Evolutionary conservation across 2,113 vertebrate genomes (phyloP).

Genomic region (Sisor rabdophorus): DNA sequence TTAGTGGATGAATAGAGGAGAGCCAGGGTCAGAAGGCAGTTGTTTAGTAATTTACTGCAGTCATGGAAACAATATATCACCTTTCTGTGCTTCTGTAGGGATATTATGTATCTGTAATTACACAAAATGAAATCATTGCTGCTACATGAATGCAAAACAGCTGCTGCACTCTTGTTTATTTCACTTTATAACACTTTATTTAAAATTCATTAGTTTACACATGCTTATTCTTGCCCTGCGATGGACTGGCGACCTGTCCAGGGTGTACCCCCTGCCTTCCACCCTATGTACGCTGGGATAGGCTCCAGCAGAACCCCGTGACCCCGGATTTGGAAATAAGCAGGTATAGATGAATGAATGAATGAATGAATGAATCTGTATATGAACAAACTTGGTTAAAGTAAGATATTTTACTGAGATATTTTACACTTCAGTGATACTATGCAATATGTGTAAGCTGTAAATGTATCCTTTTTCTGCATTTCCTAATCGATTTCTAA

Average conservation of each 20-base stretch:
- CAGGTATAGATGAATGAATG: too few relatives aligned
- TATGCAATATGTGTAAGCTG: conserved; percentile 10
- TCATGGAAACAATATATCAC: conserved; percentile 1
- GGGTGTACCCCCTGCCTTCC: too few relatives aligned
- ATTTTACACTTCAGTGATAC: not conserved
- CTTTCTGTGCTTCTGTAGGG: not conserved
- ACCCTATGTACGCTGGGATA: too few relatives aligned
- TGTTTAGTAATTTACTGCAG: conserved; percentile 17
- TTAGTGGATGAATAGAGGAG: conserved; percentile 36
- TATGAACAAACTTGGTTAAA: not conserved
- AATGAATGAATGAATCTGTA: too few relatives aligned
- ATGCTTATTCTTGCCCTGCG: not conserved
- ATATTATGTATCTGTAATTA: conserved; percentile 19
- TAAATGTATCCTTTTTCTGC: conserved; percentile 8
- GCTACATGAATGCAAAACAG: not conserved
- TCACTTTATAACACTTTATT: not conserved
- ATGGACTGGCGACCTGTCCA: too few relatives aligned
- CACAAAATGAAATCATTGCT: conserved; percentile 18
- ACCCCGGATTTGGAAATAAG: too few relatives aligned
- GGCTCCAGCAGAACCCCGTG: too few relatives aligned
- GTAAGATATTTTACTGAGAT: not conserved
- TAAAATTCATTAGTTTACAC: not conserved
- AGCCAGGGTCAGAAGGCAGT: conserved; percentile 24
- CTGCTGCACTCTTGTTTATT: conserved; percentile 3
- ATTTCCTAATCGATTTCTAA: conserved; percentile 8